Conservation (phyloP, 2,888 invertebrate genomes). For the Trissolcus japonicus region DNA sequence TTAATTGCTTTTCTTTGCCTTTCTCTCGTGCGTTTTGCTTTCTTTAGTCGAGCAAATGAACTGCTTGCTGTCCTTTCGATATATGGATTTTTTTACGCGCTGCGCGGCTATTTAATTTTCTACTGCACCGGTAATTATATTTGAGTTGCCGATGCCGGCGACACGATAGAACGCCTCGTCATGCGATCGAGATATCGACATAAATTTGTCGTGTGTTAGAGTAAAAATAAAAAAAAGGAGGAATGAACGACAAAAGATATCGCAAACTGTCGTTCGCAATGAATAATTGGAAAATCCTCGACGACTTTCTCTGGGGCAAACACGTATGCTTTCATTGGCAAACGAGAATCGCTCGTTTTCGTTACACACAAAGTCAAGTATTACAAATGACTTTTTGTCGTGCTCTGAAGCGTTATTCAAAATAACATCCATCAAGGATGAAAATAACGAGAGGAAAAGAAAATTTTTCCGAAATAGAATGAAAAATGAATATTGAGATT, state of each 20-base stretch:
- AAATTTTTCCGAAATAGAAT: too few species aligned
- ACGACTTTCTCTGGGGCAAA: slow-evolving; percentile 8
- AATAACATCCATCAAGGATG: too few species aligned
- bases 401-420: not conserved
- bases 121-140: slow-evolving; percentile 41
- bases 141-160: slow-evolving; percentile 41
- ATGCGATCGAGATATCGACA: slow-evolving; percentile 39
- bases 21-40: slow-evolving; percentile 18
- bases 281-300: slow-evolving; percentile 32
- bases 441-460: too few species aligned
- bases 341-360: slow-evolving; percentile 12
- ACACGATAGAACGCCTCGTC: slow-evolving; percentile 39
- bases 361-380: slow-evolving; percentile 14
- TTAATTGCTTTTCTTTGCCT: slow-evolving; percentile 54
- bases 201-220: slow-evolving; percentile 11
- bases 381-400: slow-evolving; percentile 14
- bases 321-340: too few species aligned
- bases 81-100: slow-evolving; percentile 34
- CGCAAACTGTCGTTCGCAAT: slow-evolving; percentile 20
- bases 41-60: slow-evolving; percentile 45
- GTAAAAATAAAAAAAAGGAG: slow-evolving; percentile 3
- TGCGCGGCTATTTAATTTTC: slow-evolving; percentile 51
- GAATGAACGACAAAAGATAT: slow-evolving; percentile 32
- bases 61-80: slow-evolving; percentile 43
- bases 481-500: too few species aligned